These are phyloP conservation scores for Ephestia elutella DNA, from an alignment of 1,140 invertebrate species.

Conservation along the genomic window DNA sequence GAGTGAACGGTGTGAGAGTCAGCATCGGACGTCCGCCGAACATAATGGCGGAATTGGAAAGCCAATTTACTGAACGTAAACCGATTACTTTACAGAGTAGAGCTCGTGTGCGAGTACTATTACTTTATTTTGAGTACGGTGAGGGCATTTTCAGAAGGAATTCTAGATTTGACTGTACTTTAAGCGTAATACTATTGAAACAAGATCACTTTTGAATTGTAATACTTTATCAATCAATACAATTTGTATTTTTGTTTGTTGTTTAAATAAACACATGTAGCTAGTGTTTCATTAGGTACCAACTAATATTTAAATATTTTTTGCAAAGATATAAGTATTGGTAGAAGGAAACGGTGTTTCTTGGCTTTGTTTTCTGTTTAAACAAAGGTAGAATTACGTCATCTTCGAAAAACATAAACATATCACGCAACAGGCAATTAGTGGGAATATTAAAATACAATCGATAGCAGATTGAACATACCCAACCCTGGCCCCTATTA, in stretches of 20 bases:
- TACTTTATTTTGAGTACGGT: background rate
- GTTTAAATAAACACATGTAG: too few relatives aligned
- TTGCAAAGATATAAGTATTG: too few relatives aligned
- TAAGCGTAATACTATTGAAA: too few relatives aligned
- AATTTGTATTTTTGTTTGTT: too few relatives aligned
- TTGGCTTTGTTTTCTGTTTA: too few relatives aligned
- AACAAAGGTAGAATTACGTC: too few relatives aligned
- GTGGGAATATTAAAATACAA: slow-evolving; percentile 14
- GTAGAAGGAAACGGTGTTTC: too few relatives aligned
- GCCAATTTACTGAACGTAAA: slow-evolving; percentile 2
- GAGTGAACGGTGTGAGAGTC: background rate
- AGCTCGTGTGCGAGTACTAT: background rate
- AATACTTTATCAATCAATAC: too few relatives aligned
- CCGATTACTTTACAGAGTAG: slow-evolving; percentile 1
- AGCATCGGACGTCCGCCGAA: background rate
- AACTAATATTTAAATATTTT: too few relatives aligned
- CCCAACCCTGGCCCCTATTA: background rate
- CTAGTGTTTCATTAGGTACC: too few relatives aligned
- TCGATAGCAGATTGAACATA: background rate
- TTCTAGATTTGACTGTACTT: background rate
- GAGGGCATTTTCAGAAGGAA: background rate
- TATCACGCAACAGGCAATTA: slow-evolving; percentile 21
- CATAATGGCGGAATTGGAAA: slow-evolving; percentile 3
- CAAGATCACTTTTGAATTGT: too few relatives aligned
- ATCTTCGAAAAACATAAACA: background rate